Base-by-base conservation (phyloP, 2,888 invertebrate genomes). In the Poecilobothrus nobilitatus region DNA sequence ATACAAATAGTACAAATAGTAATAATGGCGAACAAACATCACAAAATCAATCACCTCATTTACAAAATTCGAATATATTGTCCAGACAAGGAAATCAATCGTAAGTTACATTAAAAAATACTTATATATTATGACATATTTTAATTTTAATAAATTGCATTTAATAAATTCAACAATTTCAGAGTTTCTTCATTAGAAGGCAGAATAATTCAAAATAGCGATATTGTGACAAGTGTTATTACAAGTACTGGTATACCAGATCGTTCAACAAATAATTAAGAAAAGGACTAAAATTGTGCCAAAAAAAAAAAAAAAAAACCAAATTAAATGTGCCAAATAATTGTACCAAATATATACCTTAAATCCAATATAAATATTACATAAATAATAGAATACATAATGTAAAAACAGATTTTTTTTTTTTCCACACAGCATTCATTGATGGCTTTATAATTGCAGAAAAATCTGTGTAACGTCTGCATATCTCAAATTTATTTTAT, bases 181-280 rank as follows among this genome's bases (percentile, higher is more conserved):
- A 87, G 87, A 74, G 85, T 86, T 67, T 85, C 87, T 74, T 84
- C 87, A 71, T 78, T 87, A 76, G 87, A 87, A 76, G 76, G 74
- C n/a, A 74, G 75, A 66, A 10, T 12, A 37, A 53, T 53, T 12
- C 53, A 53, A 53, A 80, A 77, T 70, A 78, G 76, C 34, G 82
- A 82, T 71, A 76, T 81, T 20, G 76, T 79, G 68, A 83, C 78
- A 18, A 83, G 83, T 70, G 86, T 86, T 66, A 86, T 86, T 73
- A 86, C 86, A 9, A 85, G 86, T 66, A 85, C 85, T 41, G 82
- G 82, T 9, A 73, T 80, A 63, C 79, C 82, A 62, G 81, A 82
- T 69, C 76, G 81, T 68, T 74, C 80, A 71, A 78, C 80, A 76
- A 81, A 81, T 79, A 80, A 79, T 69, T 79, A 73, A 78, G 67